phyloP scores from a whole-genome alignment of 1,140 invertebrate species.

The Danaus melanippus region DNA sequence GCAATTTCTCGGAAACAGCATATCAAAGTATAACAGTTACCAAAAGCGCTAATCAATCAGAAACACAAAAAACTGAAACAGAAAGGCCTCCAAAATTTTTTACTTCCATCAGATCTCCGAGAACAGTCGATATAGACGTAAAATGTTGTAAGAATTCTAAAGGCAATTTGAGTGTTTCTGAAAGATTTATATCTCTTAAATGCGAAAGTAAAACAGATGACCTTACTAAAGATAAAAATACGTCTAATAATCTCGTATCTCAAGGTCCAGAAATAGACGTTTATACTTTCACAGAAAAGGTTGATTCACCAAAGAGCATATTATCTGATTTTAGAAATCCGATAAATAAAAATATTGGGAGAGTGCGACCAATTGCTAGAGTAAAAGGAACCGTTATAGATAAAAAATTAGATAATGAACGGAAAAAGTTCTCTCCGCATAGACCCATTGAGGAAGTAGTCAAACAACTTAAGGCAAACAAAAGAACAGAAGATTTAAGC shows the following conservation, averaged over 20 bases:
- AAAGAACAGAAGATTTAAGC: constrained; percentile 48
- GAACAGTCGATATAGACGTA: constrained; percentile 61
- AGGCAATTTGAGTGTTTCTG: constrained; percentile 57
- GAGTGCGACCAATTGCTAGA: constrained; percentile 66
- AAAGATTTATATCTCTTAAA: constrained; percentile 59
- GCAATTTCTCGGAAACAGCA: constrained; percentile 10
- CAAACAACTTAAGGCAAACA: constrained; percentile 61
- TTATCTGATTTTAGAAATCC: constrained; percentile 59
- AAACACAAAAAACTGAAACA: constrained; percentile 45
- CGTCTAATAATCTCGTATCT: constrained; percentile 45
- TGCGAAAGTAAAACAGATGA: constrained; percentile 54
- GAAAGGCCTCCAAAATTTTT: constrained; percentile 66
- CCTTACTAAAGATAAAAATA: constrained; percentile 45
- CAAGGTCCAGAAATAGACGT: constrained; percentile 62
- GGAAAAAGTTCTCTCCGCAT: constrained; percentile 65
- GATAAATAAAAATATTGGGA: constrained; percentile 58
- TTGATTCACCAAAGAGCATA: constrained; percentile 64
- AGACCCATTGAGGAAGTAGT: constrained; percentile 67
- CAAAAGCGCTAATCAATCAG: constrained; percentile 23
- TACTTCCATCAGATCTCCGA: constrained; percentile 54
- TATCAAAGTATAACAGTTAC: constrained; percentile 9
- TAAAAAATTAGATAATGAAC: constrained; percentile 61
- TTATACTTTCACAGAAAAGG: constrained; percentile 66
- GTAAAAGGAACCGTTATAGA: constrained; percentile 70
- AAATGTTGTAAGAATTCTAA: constrained; percentile 65